Percentiles rank a stretch among this genome's conserved stretches.
Conservation (phyloP, 2,797 vertebrate species). For the Sebastes melanostomus region DNA sequence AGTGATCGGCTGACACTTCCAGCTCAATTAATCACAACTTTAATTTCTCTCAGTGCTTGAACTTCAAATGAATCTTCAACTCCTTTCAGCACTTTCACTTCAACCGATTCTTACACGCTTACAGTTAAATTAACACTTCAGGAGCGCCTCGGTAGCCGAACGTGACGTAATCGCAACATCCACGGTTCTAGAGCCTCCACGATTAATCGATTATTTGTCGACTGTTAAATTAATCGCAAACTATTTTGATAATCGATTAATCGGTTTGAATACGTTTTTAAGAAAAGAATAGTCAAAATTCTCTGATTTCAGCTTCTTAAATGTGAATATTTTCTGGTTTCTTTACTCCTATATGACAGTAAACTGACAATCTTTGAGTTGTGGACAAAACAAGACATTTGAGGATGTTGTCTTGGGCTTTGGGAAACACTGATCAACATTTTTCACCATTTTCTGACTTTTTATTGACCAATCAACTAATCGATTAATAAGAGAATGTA, state of each 20-base stretch:
- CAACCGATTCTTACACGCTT: not conserved
- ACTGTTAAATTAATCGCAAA: too few relatives aligned
- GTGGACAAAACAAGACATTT: not conserved
- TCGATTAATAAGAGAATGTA: not conserved
- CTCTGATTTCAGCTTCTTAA: not conserved
- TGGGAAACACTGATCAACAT: not conserved
- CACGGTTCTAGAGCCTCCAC: too few relatives aligned
- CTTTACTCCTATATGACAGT: not conserved
- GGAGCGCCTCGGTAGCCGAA: not conserved
- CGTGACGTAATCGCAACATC: not conserved
- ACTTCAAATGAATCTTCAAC: not conserved
- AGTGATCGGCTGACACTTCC: not conserved
- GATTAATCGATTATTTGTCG: too few relatives aligned
- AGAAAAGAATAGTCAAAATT: not conserved
- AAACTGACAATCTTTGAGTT: not conserved
- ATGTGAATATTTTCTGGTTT: not conserved
- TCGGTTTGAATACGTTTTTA: fast-evolving
- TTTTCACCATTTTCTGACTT: not conserved
- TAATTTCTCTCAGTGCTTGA: not conserved
- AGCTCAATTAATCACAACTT: not conserved
- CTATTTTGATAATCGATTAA: too few relatives aligned
- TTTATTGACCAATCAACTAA: not conserved
- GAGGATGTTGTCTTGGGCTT: not conserved
- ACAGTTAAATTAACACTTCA: not conserved
- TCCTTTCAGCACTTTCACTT: not conserved